phyloP scores from a whole-genome alignment of 1,140 invertebrate genomes.

The Leguminivora glycinivorella region DNA sequence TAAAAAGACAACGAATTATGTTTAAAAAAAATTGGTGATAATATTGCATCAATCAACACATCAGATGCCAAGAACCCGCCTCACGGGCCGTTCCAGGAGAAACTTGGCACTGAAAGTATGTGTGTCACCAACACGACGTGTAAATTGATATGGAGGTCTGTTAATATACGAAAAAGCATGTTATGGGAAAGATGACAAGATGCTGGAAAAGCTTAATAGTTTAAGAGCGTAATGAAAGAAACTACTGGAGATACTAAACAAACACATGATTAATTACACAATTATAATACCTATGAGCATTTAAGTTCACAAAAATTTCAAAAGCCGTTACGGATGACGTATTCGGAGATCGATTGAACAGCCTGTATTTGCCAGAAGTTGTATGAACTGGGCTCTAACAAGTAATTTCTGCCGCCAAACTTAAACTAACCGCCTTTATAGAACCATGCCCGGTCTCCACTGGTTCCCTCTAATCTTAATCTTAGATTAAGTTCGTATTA shows the following conservation, averaged over 20 bases:
- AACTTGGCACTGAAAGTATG: neutral
- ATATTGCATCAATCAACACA: neutral
- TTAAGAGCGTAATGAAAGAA: neutral
- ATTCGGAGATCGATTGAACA: constrained; percentile 12
- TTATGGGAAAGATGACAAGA: neutral
- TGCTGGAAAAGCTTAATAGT: neutral
- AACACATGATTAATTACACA: neutral
- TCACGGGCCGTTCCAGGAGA: neutral
- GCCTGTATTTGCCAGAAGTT: constrained; percentile 72
- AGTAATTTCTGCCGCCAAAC: constrained; percentile 42
- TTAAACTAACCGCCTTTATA: neutral
- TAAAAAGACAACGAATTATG: constrained; percentile 67
- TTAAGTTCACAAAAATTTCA: neutral
- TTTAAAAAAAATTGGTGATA: neutral
- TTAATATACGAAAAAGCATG: too few relatives aligned
- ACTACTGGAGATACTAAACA: neutral
- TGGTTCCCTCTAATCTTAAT: constrained; percentile 24
- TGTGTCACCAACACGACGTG: too few relatives aligned
- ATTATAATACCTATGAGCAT: neutral
- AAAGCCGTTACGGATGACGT: neutral
- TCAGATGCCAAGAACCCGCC: neutral
- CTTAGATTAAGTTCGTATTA: constrained; percentile 30
- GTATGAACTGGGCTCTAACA: constrained; percentile 27
- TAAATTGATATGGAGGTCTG: too few relatives aligned
- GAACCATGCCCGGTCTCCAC: constrained; percentile 11